phyloP scores from a whole-genome alignment of 2,113 vertebrate species.

The Calidris pygmaea region DNA sequence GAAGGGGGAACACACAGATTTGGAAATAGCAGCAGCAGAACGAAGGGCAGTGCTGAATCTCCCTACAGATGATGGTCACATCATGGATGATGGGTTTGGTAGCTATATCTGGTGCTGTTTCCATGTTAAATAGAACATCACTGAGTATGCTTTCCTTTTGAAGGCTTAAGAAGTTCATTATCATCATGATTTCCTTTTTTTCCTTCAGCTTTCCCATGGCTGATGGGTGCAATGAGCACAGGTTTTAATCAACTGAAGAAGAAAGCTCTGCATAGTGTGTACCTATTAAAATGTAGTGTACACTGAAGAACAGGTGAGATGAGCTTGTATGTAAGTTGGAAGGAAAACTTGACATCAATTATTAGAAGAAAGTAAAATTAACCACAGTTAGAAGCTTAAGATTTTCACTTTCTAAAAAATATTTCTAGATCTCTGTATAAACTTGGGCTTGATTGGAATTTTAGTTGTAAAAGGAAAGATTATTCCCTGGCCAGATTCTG shows the following conservation, averaged over 20 bases:
- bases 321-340: neutral
- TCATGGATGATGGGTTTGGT: neutral
- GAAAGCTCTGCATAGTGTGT: neutral
- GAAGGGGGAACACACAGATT: neutral
- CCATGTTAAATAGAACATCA: neutral
- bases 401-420: constrained; percentile 42
- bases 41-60: neutral
- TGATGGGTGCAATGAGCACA: neutral
- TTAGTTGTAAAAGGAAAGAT: neutral
- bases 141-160: neutral
- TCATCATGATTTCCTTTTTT: neutral
- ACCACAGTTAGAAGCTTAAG: constrained; percentile 12
- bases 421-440: constrained; percentile 39
- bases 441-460: constrained; percentile 4
- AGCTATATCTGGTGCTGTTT: neutral
- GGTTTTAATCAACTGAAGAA: neutral
- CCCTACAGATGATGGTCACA: neutral
- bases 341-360: constrained; percentile 28
- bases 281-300: neutral
- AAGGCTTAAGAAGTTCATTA: neutral
- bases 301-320: neutral
- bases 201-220: neutral
- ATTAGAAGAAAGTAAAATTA: constrained; percentile 55
- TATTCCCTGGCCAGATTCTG: neutral
- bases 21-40: neutral